Base-by-base conservation (phyloP, 1,140 invertebrate genomes). In the Protaetia brevitarsis region DNA sequence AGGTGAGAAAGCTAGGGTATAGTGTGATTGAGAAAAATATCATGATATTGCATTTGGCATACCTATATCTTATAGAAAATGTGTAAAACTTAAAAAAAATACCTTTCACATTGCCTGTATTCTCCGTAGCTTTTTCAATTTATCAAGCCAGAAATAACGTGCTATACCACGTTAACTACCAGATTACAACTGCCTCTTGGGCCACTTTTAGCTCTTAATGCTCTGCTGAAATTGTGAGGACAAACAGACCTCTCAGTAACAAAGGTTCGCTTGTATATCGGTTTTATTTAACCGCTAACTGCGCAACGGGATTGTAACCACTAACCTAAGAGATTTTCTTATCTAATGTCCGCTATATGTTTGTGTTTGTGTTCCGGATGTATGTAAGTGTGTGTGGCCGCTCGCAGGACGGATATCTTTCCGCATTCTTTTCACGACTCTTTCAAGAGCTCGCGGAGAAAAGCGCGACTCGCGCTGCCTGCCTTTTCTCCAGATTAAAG, bases 401-500 rank as follows among this genome's bases (percentile, higher is more conserved):
- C n/a, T n/a, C n/a, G n/a, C 26, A 51, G 19, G 6, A 23, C 31
- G 31, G 13, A 19, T 10, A 10, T 51, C 41, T 51, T 51, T 16
- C n/a, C 41, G 19, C 41, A 51, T 51, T 51, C 41, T 19, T 51
- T 51, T 23, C 16, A 16, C 16, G 21, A 7, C 41, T 19, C 41
- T 51, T 51, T 51, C 21, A 51, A 51, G 19, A 16, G 41, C 11
- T 51, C 41, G 19, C 16, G 3, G 41, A 51, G 41, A 51, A 51
- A 51, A 10, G 19, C 41, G 41, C 41, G 41, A n/a, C 41, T 19
- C 2, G 5, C 10, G 41, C 41, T 23, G 16, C 16, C 41, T 23
- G 41, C 16, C 41, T 51, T 51, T 51, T 51, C 41, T 16, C 41
- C 19, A 51, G 41, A 51, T 51, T 51, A 51, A 51, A 51, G 41